Conservation (phyloP, 2,113 vertebrate genomes). For the Phycodurus eques region DNA sequence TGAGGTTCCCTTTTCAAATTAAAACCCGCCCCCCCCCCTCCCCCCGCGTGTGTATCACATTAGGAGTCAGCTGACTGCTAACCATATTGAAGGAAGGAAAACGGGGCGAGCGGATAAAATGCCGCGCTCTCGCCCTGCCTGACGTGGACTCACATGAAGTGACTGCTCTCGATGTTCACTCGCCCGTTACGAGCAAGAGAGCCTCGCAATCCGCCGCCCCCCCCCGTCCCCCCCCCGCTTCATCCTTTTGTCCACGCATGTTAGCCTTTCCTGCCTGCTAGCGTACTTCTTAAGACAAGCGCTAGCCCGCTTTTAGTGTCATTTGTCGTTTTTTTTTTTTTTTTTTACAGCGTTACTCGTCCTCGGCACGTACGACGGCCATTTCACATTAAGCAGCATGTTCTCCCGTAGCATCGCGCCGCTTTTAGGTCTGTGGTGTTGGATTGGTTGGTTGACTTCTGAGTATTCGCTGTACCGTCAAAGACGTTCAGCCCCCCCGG, state of each 20-base stretch:
- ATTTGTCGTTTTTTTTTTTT: slow-evolving; percentile 7
- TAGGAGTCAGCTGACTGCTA: slow-evolving; percentile 4
- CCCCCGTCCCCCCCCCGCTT: slow-evolving; percentile 6
- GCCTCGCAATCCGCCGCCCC: background rate
- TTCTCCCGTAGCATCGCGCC: no score
- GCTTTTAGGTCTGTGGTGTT: background rate
- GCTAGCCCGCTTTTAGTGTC: background rate
- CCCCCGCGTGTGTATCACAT: slow-evolving; percentile 24
- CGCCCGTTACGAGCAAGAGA: slow-evolving; percentile 47
- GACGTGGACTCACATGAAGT: slow-evolving; percentile 48
- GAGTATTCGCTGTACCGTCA: background rate
- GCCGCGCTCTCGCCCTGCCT: slow-evolving; percentile 39
- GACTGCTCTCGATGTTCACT: slow-evolving; percentile 61
- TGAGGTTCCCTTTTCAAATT: slow-evolving; percentile 43
- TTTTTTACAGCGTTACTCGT: background rate
- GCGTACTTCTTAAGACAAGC: slow-evolving; percentile 1
- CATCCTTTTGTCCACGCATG: slow-evolving; percentile 43
- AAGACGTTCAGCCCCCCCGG: no score
- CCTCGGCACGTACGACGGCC: background rate
- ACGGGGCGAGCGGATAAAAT: slow-evolving; percentile 4
- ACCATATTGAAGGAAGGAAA: slow-evolving; percentile 8
- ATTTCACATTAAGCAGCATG: background rate
- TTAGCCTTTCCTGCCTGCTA: slow-evolving; percentile 19
- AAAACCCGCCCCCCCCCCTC: slow-evolving; percentile 38
- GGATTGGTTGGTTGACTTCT: background rate